Evolutionary conservation across 2,113 vertebrate genomes (phyloP).

Genomic region (Siphamia tubifer): DNA sequence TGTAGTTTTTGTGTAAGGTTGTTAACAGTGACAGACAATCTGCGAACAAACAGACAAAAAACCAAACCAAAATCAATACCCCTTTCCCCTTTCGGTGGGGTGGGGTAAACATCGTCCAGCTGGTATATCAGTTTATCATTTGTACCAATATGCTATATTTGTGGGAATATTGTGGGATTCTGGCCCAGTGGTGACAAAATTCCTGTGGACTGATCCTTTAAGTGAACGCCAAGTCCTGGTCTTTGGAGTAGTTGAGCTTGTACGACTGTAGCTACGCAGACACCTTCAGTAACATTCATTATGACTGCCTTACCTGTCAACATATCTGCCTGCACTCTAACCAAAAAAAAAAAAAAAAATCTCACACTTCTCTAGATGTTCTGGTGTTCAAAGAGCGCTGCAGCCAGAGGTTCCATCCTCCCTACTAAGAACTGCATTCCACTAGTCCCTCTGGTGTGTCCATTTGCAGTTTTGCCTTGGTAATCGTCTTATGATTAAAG

Average conservation of each 20-base stretch:
- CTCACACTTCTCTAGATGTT: constrained; percentile 59
- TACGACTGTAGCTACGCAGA: background rate
- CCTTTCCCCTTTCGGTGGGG: no score
- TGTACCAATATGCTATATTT: no score
- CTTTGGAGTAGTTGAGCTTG: background rate
- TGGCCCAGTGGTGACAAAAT: no score
- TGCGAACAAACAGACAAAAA: no score
- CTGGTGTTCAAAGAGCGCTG: constrained; percentile 59
- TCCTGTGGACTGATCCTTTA: no score
- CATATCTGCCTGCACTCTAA: constrained; percentile 43
- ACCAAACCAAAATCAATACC: no score
- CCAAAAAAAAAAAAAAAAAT: constrained; percentile 39
- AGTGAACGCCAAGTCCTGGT: no score
- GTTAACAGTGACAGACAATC: no score
- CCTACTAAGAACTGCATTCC: constrained; percentile 43
- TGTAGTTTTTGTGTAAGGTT: no score
- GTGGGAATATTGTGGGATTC: no score
- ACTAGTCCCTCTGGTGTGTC: constrained; percentile 52
- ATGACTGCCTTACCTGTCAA: constrained; percentile 48
- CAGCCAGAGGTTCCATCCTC: constrained; percentile 50
- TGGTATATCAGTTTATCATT: no score
- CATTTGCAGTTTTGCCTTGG: constrained; percentile 49
- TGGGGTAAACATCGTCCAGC: no score
- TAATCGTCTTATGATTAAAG: constrained; percentile 70
- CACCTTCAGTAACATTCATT: constrained; percentile 43